Evolutionary conservation across 1,140 invertebrate genomes (phyloP).

Genomic region (Nephila pilipes): DNA sequence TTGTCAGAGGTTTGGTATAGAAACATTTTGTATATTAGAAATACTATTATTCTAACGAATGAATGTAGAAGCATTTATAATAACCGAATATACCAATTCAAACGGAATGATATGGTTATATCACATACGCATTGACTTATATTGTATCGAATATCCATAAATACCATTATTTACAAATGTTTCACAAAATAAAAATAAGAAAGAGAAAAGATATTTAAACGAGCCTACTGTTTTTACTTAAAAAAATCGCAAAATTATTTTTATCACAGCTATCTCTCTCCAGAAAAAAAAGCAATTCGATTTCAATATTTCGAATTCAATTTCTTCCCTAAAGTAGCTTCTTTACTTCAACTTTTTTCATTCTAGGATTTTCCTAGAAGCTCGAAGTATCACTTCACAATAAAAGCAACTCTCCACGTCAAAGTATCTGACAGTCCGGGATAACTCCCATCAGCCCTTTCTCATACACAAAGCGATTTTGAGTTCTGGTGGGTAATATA

Average conservation of each 20-base stretch:
- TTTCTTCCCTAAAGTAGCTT: constrained; percentile 14
- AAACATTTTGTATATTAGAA: too few relatives aligned
- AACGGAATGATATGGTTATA: too few relatives aligned
- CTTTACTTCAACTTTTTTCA: not conserved
- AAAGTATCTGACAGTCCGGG: constrained; percentile 27
- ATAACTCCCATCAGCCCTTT: constrained; percentile 33
- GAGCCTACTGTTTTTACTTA: too few relatives aligned
- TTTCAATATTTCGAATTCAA: constrained; percentile 26
- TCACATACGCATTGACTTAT: too few relatives aligned
- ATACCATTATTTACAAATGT: too few relatives aligned
- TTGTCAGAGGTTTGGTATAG: too few relatives aligned
- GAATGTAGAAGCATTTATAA: too few relatives aligned
- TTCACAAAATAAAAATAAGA: too few relatives aligned
- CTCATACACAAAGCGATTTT: constrained; percentile 47
- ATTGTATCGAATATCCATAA: too few relatives aligned
- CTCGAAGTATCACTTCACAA: constrained; percentile 48
- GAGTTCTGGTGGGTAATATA: constrained; percentile 29
- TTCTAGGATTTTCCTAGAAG: not conserved
- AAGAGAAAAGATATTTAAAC: too few relatives aligned
- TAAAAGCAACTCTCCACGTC: constrained; percentile 35
- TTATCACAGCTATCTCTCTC: not conserved
- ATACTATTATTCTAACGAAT: too few relatives aligned
- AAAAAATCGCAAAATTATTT: not conserved
- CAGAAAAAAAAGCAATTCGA: not conserved
- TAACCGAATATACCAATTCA: too few relatives aligned